Percentiles rank a stretch among this genome's conserved stretches.
Conservation (phyloP, 1,140 invertebrate genomes). For the Temnothorax nylanderi region DNA sequence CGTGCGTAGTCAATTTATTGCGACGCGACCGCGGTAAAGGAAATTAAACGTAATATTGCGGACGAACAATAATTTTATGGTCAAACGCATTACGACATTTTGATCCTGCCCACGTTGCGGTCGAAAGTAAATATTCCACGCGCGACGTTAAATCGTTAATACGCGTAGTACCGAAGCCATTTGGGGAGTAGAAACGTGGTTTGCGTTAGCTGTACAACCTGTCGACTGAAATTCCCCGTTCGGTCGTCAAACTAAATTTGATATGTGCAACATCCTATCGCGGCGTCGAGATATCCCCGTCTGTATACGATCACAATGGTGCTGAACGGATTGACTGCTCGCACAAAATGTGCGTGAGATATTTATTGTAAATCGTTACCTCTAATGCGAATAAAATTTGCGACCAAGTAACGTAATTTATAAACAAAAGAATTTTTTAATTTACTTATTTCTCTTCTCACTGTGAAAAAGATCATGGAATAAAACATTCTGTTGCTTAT, state of each 20-base stretch:
- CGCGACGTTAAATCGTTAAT: constrained; percentile 70
- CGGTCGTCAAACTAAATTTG: constrained; percentile 71
- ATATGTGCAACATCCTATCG: constrained; percentile 65
- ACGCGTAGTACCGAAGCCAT: constrained; percentile 58
- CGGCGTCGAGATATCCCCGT: constrained; percentile 39
- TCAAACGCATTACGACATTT: constrained; percentile 67
- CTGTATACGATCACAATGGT: constrained; percentile 11
- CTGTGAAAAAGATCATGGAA: not conserved
- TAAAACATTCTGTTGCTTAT: not conserved
- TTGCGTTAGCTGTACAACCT: constrained; percentile 60
- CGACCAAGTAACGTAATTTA: not conserved
- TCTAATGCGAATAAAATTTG: constrained; percentile 1
- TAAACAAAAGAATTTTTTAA: not conserved
- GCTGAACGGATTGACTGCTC: constrained; percentile 15
- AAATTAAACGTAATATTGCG: constrained; percentile 66
- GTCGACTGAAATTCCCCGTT: constrained; percentile 63
- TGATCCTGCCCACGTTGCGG: constrained; percentile 65
- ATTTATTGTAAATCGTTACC: constrained; percentile 1
- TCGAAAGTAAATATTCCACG: constrained; percentile 69
- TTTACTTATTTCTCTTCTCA: not conserved
- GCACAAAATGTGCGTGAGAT: constrained; percentile 23
- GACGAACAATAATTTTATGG: constrained; percentile 68
- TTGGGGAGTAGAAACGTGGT: constrained; percentile 66
- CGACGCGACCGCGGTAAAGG: constrained; percentile 40
- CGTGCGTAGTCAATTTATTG: constrained; percentile 63